Percentiles rank a stretch among this genome's conserved stretches.
Evolutionary conservation across 2,113 vertebrate species (phyloP).

Genomic region (Macaca nemestrina): DNA sequence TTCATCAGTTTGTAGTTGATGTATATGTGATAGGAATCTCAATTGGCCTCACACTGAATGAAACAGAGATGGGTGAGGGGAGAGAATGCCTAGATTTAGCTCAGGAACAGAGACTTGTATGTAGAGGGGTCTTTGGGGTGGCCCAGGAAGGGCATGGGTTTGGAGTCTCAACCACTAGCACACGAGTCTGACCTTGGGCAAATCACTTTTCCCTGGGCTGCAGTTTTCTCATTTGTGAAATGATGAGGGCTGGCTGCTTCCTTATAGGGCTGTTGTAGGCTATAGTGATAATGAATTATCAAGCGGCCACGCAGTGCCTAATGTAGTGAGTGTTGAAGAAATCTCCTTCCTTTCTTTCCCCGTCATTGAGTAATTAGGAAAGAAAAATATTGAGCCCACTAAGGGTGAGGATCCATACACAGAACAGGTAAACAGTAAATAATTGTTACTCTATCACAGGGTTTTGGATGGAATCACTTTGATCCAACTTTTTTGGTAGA

Average conservation of each 20-base stretch:
- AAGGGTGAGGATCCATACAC: fast-evolving
- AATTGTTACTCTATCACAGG: not conserved
- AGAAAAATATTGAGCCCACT: not conserved
- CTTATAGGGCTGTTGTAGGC: not conserved
- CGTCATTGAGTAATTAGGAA: not conserved
- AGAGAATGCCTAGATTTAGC: not conserved
- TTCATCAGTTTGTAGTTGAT: slow-evolving; percentile 77
- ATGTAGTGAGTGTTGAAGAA: not conserved
- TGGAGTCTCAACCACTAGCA: not conserved
- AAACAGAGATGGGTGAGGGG: not conserved
- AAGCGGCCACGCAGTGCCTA: too few relatives aligned
- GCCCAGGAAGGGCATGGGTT: not conserved
- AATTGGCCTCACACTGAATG: slow-evolving; percentile 62
- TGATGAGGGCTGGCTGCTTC: not conserved
- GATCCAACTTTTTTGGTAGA: not conserved
- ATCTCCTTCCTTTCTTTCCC: not conserved
- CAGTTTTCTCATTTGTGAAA: not conserved
- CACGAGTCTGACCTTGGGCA: not conserved
- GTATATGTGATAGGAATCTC: slow-evolving; percentile 70
- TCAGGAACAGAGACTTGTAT: not conserved
- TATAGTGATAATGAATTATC: not conserved
- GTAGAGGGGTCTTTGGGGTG: too few relatives aligned
- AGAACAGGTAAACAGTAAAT: not conserved
- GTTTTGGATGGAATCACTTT: not conserved
- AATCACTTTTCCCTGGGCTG: not conserved